Conservation (phyloP, 2,113 vertebrate genomes). For the Microcebus murinus region DNA sequence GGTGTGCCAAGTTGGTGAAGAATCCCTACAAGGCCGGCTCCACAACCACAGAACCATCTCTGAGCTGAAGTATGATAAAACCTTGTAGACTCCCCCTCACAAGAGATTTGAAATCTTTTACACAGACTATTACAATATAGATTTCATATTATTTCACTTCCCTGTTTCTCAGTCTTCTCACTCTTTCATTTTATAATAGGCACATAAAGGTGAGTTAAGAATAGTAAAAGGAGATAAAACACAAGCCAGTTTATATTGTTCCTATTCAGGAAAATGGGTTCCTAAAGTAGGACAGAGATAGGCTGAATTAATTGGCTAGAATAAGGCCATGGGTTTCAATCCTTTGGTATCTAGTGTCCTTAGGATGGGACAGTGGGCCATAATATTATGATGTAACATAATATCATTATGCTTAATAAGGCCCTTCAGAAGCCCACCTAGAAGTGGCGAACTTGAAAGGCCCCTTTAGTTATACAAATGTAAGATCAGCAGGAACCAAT, state of each 20-base stretch:
- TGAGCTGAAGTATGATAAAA: conserved; percentile 51
- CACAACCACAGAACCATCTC: conserved; percentile 68
- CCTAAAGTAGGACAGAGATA: background rate
- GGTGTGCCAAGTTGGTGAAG: conserved; percentile 91
- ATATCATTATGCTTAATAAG: background rate
- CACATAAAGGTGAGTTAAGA: background rate
- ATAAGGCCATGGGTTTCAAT: background rate
- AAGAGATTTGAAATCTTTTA: background rate
- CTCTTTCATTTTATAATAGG: background rate
- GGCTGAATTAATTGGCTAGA: background rate
- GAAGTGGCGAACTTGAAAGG: background rate
- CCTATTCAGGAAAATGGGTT: background rate
- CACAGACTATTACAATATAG: background rate
- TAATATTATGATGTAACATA: background rate
- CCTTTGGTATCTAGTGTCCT: background rate
- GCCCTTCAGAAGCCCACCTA: background rate
- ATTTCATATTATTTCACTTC: background rate
- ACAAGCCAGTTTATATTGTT: background rate
- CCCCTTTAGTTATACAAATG: background rate
- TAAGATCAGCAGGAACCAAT: background rate
- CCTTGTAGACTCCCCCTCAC: background rate
- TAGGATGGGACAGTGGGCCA: background rate
- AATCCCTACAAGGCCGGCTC: conserved; percentile 93
- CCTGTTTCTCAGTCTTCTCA: background rate
- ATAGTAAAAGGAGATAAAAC: conserved; percentile 22